phyloP scores from a whole-genome alignment of 2,113 vertebrate species.

The Myocastor coypus region DNA sequence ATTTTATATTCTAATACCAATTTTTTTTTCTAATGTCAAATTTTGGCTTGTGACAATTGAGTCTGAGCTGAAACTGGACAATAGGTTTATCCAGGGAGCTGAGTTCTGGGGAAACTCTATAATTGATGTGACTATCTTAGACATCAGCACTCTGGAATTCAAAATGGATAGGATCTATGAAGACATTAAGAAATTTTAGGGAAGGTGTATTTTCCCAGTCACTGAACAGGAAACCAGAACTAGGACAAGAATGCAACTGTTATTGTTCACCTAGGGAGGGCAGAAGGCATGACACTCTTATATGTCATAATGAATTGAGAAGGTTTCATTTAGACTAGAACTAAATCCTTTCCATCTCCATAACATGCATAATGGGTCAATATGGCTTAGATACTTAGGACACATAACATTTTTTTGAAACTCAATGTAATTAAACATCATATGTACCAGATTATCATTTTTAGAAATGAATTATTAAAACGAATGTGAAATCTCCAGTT shows the following conservation, averaged over 20 bases:
- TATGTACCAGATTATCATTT: not conserved
- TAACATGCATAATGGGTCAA: not conserved
- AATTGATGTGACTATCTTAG: not conserved
- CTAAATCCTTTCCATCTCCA: not conserved
- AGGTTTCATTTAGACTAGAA: slow-evolving; percentile 10
- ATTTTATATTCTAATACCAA: slow-evolving; percentile 41
- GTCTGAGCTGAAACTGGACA: not conserved
- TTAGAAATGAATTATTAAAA: slow-evolving; percentile 6
- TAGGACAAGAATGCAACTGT: not conserved
- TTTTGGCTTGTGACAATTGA: not conserved
- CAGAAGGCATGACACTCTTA: not conserved
- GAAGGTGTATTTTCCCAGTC: not conserved
- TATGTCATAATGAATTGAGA: not conserved
- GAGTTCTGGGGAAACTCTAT: not conserved
- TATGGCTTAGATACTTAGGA: not conserved
- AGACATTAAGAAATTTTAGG: not conserved
- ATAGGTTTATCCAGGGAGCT: not conserved
- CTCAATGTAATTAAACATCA: not conserved
- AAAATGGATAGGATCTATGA: not conserved
- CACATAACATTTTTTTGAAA: not conserved
- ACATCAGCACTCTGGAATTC: not conserved
- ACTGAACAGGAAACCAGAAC: not conserved
- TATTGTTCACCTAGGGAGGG: not conserved
- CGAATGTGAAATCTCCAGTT: slow-evolving; percentile 39
- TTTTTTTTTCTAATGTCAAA: not conserved